Percentiles rank a stretch among this genome's conserved stretches.
Evolutionary conservation across 2,888 invertebrate genomes (phyloP).

Genomic region (Carabus problematicus): DNA sequence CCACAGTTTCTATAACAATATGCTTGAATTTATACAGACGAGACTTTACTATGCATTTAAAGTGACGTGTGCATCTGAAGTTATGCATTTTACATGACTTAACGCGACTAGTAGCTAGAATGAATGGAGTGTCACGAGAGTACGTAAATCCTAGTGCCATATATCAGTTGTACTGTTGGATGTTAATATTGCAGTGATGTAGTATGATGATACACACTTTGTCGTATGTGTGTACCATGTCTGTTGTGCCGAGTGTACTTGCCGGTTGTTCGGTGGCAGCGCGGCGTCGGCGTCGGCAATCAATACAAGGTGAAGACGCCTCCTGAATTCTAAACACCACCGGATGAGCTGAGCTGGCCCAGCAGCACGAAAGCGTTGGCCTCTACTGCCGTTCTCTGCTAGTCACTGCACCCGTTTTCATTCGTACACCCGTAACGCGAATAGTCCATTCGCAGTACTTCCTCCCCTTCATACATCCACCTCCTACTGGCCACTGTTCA

Average conservation of each 20-base stretch:
- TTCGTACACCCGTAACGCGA: background rate
- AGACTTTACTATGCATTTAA: too few relatives aligned
- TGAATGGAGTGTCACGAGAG: too few relatives aligned
- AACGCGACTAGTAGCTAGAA: too few relatives aligned
- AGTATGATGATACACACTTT: too few relatives aligned
- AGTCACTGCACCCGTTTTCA: constrained; percentile 15
- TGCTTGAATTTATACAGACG: too few relatives aligned
- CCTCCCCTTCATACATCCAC: background rate
- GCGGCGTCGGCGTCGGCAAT: constrained; percentile 63
- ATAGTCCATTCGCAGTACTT: background rate
- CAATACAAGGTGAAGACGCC: constrained; percentile 70
- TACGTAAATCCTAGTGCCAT: too few relatives aligned
- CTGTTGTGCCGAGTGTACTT: constrained; percentile 15
- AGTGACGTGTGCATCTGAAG: too few relatives aligned
- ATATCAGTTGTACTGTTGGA: too few relatives aligned
- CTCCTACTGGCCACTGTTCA: background rate
- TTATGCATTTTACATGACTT: too few relatives aligned
- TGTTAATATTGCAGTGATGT: too few relatives aligned
- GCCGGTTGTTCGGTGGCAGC: constrained; percentile 52
- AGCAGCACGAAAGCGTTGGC: constrained; percentile 22
- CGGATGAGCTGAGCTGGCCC: constrained; percentile 44
- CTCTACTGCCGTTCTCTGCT: constrained; percentile 2
- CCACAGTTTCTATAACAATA: too few relatives aligned
- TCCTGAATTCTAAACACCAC: constrained; percentile 66
- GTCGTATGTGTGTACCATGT: background rate